Conservation (phyloP, 2,797 vertebrate species). For the Phataginus tricuspis region DNA sequence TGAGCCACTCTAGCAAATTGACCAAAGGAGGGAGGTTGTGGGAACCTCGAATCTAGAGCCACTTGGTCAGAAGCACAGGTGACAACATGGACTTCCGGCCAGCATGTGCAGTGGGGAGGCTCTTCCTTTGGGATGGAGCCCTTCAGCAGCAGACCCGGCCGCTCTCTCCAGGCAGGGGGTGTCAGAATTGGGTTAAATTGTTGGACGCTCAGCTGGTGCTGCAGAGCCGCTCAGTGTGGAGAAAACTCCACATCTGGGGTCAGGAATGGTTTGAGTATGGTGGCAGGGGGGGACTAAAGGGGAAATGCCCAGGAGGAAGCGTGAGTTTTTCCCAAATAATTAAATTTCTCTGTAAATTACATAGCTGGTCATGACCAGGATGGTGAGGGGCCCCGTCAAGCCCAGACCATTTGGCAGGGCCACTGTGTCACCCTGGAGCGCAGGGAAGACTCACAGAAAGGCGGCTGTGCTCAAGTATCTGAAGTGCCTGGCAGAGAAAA, state of each 20-base stretch:
- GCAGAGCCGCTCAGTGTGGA: neutral
- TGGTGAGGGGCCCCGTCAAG: neutral
- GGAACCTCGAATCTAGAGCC: neutral
- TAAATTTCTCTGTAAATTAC: neutral
- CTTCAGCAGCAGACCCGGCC: rapidly evolving
- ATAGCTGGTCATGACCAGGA: neutral
- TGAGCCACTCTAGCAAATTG: neutral
- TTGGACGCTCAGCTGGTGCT: neutral
- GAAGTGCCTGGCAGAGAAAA: neutral
- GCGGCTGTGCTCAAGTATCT: no score
- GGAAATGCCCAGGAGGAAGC: neutral
- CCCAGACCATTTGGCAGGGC: neutral
- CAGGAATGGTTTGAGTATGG: rapidly evolving
- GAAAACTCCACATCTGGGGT: neutral
- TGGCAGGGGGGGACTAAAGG: neutral
- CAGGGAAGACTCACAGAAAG: neutral
- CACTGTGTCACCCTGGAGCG: neutral
- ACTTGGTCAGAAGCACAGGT: neutral
- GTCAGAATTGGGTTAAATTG: neutral
- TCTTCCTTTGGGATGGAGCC: neutral
- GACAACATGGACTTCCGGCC: rapidly evolving
- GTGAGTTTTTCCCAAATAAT: neutral
- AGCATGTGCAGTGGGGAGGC: rapidly evolving
- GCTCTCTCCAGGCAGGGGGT: neutral
- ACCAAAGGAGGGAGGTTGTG: rapidly evolving